Evolutionary conservation across 2,888 invertebrate genomes (phyloP).

Genomic region (Drosophila formosana): DNA sequence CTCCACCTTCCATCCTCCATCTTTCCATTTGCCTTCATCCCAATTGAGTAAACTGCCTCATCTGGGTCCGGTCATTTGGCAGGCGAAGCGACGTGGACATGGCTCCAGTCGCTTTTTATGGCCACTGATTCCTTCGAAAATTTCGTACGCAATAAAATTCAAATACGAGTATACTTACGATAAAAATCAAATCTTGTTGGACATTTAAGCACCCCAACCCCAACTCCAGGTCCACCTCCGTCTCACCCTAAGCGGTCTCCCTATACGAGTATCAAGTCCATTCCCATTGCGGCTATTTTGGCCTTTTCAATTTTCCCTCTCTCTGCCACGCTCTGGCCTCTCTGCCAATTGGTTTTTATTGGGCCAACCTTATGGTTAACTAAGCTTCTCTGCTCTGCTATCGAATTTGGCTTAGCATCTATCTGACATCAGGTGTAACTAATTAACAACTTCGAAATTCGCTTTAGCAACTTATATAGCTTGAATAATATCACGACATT

Average conservation of each 20-base stretch:
- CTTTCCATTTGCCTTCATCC: neutral
- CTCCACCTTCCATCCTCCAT: neutral
- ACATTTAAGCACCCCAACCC: conserved; percentile 57
- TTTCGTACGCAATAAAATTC: conserved; percentile 84
- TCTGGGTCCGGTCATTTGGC: conserved; percentile 53
- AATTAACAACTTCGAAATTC: conserved; percentile 9
- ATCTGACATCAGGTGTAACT: conserved; percentile 8
- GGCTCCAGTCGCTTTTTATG: conserved; percentile 81
- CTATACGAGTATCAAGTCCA: conserved; percentile 35
- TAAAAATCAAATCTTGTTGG: conserved; percentile 83
- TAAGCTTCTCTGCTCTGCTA: neutral
- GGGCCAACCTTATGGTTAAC: conserved; percentile 7
- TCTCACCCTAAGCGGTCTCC: neutral
- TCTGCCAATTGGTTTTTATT: conserved; percentile 40
- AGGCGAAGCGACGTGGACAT: conserved; percentile 62
- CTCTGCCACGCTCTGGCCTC: conserved; percentile 6
- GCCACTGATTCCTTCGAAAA: conserved; percentile 74
- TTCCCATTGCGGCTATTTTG: conserved; percentile 64
- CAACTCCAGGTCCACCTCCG: no score
- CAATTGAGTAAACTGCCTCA: conserved; percentile 42
- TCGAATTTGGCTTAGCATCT: conserved; percentile 1
- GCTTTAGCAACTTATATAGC: neutral
- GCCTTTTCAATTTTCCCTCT: conserved; percentile 54
- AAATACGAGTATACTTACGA: conserved; percentile 81
- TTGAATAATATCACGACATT: neutral